Evolutionary conservation across 1,140 invertebrate genomes (phyloP), one percentile per base, ranked within the genome.

Genomic region (Chironomus striatipennis): DNA sequence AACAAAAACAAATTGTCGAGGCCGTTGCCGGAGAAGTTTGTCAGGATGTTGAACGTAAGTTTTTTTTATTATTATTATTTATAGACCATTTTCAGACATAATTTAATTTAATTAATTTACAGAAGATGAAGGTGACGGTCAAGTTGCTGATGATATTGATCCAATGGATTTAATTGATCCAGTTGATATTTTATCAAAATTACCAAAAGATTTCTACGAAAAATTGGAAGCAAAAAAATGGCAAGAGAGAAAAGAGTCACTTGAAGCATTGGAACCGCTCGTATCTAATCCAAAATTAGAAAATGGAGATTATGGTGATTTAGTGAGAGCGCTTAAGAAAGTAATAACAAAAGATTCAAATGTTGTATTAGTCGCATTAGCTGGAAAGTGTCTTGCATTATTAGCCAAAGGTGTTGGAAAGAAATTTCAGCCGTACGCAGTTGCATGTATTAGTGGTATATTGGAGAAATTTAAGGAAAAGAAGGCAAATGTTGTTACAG

Each of bases 391-490:
- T 81, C 79, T 99, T 6, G 87, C 90, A 7, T 87, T 90, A 74
- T 81, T 99, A 57, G 97, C 96, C 0, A 86, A 81, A 67, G 97
- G 96, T 15, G 84, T 99, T 17, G 91, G 96, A 65, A 95, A 91
- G 79, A 90, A 92, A 75, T 99, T 98, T 83, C 85, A 88, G 10
- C 87, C 90, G 0, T 97, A 98, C 85, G 91, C 95, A 0, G 79
- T 85, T n/a, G 86, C 90, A 42, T 92, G 93, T 79, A 84, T 98
- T 8, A 87, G 93, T 1, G 87, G 90, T 0, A 86, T 97, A 21
- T 82, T 99, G 8, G 96, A 98, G 78, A 98, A 98, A 85, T 99
- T 99, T 79, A 97, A 97, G 80, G 98, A 99, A 83, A 99, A 98
- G 85, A 99, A 99, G 80, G 86, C 89, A 47, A 94, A 90, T 81